Conservation (phyloP, 2,113 vertebrate species). For the Dasypus novemcinctus region DNA sequence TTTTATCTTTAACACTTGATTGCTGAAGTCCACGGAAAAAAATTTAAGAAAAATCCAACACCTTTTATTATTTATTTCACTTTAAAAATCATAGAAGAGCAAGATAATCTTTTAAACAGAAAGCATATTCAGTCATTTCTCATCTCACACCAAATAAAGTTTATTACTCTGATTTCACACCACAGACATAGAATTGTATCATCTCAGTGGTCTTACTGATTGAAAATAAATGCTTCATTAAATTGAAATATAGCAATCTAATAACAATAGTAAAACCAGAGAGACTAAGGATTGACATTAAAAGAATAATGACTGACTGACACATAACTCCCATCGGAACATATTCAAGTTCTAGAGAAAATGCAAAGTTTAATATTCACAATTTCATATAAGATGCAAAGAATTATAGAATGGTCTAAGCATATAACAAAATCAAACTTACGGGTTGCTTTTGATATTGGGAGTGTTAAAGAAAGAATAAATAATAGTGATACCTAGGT, state of each 20-base stretch:
- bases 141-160: slow-evolving; percentile 73
- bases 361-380: slow-evolving; percentile 43
- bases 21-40: not conserved
- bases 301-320: not conserved
- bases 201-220: slow-evolving; percentile 66
- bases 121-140: slow-evolving; percentile 63
- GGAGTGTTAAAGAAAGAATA: not conserved
- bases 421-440: not conserved
- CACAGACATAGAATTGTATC: slow-evolving; percentile 57
- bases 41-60: not conserved
- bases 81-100: slow-evolving; percentile 54
- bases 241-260: slow-evolving; percentile 73
- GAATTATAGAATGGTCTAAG: not conserved
- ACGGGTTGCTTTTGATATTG: slow-evolving; percentile 33
- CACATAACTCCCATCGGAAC: slow-evolving; percentile 7
- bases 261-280: slow-evolving; percentile 66
- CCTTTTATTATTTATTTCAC: slow-evolving; percentile 46
- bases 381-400: slow-evolving; percentile 5
- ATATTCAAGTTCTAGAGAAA: slow-evolving; percentile 18
- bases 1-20: not conserved
- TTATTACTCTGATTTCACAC: slow-evolving; percentile 68
- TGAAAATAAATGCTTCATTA: slow-evolving; percentile 77
- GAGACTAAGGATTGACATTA: slow-evolving; percentile 61
- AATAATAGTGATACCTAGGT: not conserved
- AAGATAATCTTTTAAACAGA: slow-evolving; percentile 61